Evolutionary conservation across 2,797 vertebrate genomes (phyloP), one percentile per base, ranked within the genome.

Genomic region (Gymnoscopelus braueri): DNA sequence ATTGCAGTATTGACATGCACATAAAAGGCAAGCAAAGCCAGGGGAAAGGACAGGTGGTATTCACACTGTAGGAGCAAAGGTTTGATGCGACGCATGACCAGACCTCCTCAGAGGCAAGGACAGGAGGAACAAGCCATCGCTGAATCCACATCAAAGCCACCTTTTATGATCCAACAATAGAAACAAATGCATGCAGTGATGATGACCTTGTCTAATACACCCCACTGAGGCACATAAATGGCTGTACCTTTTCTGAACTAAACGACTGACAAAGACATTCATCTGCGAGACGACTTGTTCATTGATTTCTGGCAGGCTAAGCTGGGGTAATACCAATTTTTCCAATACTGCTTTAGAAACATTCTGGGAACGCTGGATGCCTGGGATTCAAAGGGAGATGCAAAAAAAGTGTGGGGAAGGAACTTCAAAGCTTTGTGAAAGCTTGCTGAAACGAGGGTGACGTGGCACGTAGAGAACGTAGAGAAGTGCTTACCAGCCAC

Each of bases 11-110:
- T 80, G 77, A 84, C 86, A 81, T 88, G 90, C 87, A 89, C 72
- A 81, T 52, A 75, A 79, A 19, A 83, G 84, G 81, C 84, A 91
- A 92, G 90, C 87, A 90, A 91, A 87, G 88, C 88, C 82, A 84
- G 76, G 75, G 70, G 69, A 76, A 66, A 79, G 67, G 76, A 80
- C 66, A 81, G 79, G 62, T 59, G 70, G 77, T 79, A 70, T 58
- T 71, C 39, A 44, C 39, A 44, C 7, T 44, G 39, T 54, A 63
- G 75, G 67, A 70, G 70, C 9, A 49, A 15, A 49, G 11, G 59
- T 49, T 61, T 61, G 44, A 61, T 19, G 19, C 4, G 44, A 23
- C 11, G 32, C 9, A 2, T 10, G 39, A 44, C 39, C 49, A 73
- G 51, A 75, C 54, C 19, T 61, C 52, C 10, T 71, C 35, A 29